A percentile compares a stretch with the other conserved stretches of the same genome.
Evolutionary conservation across 2,888 invertebrate species (phyloP).

Genomic region (Drosophila atroscutellata): DNA sequence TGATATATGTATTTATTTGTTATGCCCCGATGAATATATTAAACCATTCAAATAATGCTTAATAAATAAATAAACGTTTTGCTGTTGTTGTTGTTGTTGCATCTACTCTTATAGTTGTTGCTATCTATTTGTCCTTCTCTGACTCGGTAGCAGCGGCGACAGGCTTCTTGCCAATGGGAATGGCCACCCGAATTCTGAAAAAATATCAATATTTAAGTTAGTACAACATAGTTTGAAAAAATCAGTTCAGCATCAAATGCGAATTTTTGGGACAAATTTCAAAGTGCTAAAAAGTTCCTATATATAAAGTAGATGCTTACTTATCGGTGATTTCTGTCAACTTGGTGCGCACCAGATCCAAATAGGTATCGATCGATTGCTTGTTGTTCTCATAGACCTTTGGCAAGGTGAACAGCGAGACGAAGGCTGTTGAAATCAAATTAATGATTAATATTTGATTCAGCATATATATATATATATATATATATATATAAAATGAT

Average conservation of each 20-base stretch:
- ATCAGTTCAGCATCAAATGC: not conserved
- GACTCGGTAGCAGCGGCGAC: conserved; percentile 86
- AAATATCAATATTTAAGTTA: conserved; percentile 4
- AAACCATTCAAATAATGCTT: conserved; percentile 80
- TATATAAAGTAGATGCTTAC: conserved; percentile 86
- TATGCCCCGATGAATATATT: conserved; percentile 78
- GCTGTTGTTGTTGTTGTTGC: conserved; percentile 49
- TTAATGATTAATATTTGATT: conserved; percentile 16
- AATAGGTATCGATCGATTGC: conserved; percentile 95
- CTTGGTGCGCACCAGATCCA: conserved; percentile 94
- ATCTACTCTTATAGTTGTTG: conserved; percentile 45
- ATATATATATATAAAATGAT: too few relatives aligned
- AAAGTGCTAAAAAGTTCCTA: not conserved
- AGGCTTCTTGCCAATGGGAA: conserved; percentile 94
- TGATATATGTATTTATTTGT: conserved; percentile 62
- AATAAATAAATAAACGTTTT: conserved; percentile 77
- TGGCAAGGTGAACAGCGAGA: conserved; percentile 97
- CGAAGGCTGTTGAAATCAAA: conserved; percentile 90
- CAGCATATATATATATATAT: not conserved
- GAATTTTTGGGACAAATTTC: not conserved
- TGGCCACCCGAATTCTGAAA: conserved; percentile 93
- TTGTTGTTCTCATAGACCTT: conserved; percentile 98
- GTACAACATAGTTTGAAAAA: not conserved
- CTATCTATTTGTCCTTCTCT: conserved; percentile 92
- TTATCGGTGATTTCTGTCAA: conserved; percentile 95